Conservation (phyloP, 2,888 invertebrate genomes). For the Ichneumon xanthorius region DNA sequence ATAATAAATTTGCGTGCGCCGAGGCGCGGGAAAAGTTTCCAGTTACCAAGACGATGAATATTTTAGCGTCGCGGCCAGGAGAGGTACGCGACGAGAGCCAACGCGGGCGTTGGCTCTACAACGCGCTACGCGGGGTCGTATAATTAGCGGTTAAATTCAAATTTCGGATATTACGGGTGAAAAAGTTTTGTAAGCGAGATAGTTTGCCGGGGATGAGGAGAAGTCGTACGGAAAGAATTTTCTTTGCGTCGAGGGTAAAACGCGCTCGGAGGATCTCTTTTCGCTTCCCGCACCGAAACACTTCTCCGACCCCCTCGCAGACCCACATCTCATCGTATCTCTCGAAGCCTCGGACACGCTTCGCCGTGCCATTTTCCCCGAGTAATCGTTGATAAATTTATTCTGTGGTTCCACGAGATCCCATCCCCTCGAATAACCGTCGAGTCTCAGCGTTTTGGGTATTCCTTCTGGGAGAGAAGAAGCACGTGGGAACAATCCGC, state of each 20-base stretch:
- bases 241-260: slow-evolving; percentile 1
- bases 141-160: slow-evolving; percentile 82
- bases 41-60: slow-evolving; percentile 81
- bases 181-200: slow-evolving; percentile 75
- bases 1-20: slow-evolving; percentile 76
- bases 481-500: slow-evolving; percentile 18
- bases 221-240: slow-evolving; percentile 61
- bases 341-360: slow-evolving; percentile 38
- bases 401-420: slow-evolving; percentile 2
- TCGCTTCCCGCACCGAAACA: not conserved
- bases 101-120: slow-evolving; percentile 37
- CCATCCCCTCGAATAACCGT: slow-evolving; percentile 9
- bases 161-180: slow-evolving; percentile 80
- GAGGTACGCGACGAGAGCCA: slow-evolving; percentile 21
- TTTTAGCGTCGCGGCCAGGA: slow-evolving; percentile 75
- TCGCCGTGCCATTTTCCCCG: slow-evolving; percentile 13
- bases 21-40: slow-evolving; percentile 78
- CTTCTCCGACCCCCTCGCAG: slow-evolving; percentile 30
- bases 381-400: slow-evolving; percentile 48
- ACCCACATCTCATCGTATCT: slow-evolving; percentile 20
- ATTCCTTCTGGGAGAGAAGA: not conserved
- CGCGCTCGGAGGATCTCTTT: slow-evolving; percentile 21
- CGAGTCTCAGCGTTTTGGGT: not conserved
- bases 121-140: slow-evolving; percentile 67
- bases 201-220: slow-evolving; percentile 59